Evolutionary conservation across 2,113 vertebrate genomes (phyloP).

Genomic region (Siphamia tubifer): DNA sequence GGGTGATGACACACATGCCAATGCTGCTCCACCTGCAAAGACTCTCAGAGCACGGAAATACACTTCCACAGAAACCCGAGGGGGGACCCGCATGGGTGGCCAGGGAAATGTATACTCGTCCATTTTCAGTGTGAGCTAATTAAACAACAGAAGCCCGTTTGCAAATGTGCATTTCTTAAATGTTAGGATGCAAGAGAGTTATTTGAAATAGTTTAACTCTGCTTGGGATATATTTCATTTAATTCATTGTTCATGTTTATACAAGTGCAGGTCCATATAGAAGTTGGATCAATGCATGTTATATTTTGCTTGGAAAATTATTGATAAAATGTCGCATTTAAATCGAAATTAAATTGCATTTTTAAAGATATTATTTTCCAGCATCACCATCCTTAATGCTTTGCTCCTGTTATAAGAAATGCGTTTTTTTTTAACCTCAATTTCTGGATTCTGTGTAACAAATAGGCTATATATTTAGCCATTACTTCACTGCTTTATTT

Average conservation of each 20-base stretch:
- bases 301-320: too few species aligned
- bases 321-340: too few species aligned
- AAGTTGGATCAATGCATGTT: too few species aligned
- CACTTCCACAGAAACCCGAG: constrained; percentile 65
- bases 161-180: neutral
- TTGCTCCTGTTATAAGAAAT: too few species aligned
- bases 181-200: neutral
- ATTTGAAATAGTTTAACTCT: neutral
- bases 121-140: constrained; percentile 58
- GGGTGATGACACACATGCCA: constrained; percentile 88
- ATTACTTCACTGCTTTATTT: too few species aligned
- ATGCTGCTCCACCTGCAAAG: constrained; percentile 86
- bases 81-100: constrained; percentile 85
- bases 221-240: neutral
- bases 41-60: constrained; percentile 77
- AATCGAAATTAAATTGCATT: too few species aligned
- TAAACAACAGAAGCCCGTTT: constrained; percentile 32
- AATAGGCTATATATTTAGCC: too few species aligned
- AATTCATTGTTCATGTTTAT: neutral
- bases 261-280: neutral
- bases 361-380: too few species aligned
- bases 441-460: too few species aligned
- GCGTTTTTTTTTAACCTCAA: too few species aligned
- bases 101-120: constrained; percentile 63
- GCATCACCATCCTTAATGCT: too few species aligned